Evolutionary conservation across 2,797 vertebrate genomes (phyloP).

Genomic region (Molothrus ater): DNA sequence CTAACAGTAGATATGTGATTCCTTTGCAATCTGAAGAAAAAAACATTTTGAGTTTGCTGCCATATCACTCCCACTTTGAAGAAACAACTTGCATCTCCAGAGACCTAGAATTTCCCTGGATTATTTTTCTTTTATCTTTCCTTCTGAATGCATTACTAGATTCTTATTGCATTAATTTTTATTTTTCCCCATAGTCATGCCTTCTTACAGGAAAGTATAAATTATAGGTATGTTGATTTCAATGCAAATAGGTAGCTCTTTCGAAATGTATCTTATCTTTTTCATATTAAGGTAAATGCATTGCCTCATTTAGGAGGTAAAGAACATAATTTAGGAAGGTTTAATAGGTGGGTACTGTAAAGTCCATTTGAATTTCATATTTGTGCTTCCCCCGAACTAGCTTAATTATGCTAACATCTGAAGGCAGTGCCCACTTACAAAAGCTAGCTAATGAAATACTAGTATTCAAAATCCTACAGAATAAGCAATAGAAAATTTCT

Average conservation of each 20-base stretch:
- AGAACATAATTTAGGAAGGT: background rate
- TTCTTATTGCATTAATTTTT: conserved; percentile 15
- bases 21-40: background rate
- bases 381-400: background rate
- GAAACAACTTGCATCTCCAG: background rate
- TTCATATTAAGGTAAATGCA: background rate
- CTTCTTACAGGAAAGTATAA: background rate
- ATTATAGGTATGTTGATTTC: background rate
- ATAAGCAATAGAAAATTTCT: background rate
- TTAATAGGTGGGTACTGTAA: background rate
- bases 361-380: conserved; percentile 39
- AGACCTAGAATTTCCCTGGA: background rate
- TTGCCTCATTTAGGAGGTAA: background rate
- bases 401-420: conserved; percentile 7
- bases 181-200: background rate
- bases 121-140: conserved; percentile 18
- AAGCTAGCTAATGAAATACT: conserved; percentile 39
- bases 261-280: background rate
- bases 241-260: background rate
- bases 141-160: background rate
- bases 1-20: background rate
- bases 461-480: conserved; percentile 22
- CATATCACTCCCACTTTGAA: background rate
- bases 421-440: background rate
- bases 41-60: background rate